phyloP scores from a whole-genome alignment of 2,888 invertebrate species.

The Scaptomyza caliginosa region DNA sequence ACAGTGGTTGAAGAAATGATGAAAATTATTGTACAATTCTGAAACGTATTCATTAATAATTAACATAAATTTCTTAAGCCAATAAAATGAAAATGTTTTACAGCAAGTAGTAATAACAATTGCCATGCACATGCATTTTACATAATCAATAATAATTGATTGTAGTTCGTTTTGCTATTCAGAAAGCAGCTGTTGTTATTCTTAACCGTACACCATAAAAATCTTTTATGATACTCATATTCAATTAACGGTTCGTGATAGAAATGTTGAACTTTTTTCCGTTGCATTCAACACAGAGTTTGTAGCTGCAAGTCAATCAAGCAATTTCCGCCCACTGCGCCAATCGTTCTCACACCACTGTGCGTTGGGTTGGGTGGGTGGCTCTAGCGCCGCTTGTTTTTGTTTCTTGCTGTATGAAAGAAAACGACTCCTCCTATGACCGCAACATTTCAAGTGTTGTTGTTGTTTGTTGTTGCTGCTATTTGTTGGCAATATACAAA shows the following conservation, averaged over 20 bases:
- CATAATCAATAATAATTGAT: constrained; percentile 33
- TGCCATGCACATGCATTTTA: not conserved
- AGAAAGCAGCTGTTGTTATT: constrained; percentile 15
- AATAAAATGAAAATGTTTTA: not conserved
- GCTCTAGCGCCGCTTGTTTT: constrained; percentile 18
- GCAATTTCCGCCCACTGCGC: constrained; percentile 6
- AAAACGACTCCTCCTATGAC: constrained; percentile 21
- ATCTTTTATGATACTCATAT: constrained; percentile 15
- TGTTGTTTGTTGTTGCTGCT: not conserved
- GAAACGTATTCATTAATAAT: not conserved
- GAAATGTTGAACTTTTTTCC: constrained; percentile 3
- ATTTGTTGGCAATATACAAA: constrained; percentile 31
- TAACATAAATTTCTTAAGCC: not conserved
- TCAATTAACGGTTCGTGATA: constrained; percentile 22
- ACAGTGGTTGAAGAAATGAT: not conserved
- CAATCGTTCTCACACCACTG: constrained; percentile 19
- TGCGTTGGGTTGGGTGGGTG: constrained; percentile 47
- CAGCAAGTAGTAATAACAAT: not conserved
- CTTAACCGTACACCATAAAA: constrained; percentile 8
- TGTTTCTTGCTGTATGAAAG: not conserved
- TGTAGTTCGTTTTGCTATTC: not conserved
- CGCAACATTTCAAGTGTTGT: constrained; percentile 52
- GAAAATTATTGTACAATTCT: not conserved
- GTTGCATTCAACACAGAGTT: not conserved
- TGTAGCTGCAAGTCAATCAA: constrained; percentile 4